Conservation (phyloP, 2,113 vertebrate species). For the Aphelocoma coerulescens region DNA sequence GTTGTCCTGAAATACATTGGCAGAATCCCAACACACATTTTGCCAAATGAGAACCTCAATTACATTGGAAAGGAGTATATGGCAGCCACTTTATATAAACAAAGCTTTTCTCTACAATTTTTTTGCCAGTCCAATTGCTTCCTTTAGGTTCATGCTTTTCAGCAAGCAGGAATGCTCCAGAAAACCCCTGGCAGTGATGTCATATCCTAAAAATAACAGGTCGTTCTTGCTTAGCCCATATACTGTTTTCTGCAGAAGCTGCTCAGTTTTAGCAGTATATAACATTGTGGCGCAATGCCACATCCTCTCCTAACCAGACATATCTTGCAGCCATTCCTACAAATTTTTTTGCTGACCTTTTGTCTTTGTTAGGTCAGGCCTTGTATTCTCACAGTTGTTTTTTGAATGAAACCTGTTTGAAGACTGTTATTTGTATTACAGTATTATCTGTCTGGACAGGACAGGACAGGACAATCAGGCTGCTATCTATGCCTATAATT, state of each 20-base stretch:
- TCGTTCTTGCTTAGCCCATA: not conserved
- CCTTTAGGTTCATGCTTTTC: slow-evolving; percentile 7
- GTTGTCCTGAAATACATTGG: slow-evolving; percentile 1
- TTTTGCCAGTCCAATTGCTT: slow-evolving; percentile 3
- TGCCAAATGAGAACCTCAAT: not conserved
- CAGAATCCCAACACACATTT: not conserved
- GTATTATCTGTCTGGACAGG: not conserved
- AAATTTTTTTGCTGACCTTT: not conserved
- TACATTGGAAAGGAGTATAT: slow-evolving; percentile 18
- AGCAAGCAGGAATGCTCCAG: slow-evolving; percentile 17
- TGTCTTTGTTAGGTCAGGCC: not conserved
- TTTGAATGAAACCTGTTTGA: not conserved
- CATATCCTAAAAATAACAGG: slow-evolving; percentile 20
- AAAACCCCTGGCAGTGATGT: slow-evolving; percentile 31
- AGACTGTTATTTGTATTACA: not conserved
- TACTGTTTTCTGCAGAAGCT: not conserved
- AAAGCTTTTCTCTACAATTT: slow-evolving; percentile 21
- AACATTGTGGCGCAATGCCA: not conserved
- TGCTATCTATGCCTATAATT: not conserved
- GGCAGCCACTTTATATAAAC: slow-evolving; percentile 27
- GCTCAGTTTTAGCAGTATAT: not conserved
- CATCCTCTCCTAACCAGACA: not conserved
- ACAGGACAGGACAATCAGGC: not conserved
- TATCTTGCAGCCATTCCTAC: not conserved
- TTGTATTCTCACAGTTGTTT: not conserved